phyloP scores from a whole-genome alignment of 1,140 invertebrate genomes.

The honey bee (Apis mellifera) region DNA sequence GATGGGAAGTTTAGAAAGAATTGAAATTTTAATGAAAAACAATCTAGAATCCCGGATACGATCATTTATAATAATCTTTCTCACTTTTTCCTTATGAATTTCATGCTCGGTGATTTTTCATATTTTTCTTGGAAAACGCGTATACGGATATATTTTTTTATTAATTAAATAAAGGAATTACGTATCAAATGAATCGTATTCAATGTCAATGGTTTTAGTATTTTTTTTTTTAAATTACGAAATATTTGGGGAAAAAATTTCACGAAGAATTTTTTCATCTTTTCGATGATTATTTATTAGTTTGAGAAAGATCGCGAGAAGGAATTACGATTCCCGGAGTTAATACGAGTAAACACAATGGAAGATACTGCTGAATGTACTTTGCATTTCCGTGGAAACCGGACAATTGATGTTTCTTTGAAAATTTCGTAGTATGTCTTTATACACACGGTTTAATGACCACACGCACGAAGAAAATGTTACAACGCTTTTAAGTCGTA shows the following conservation, averaged over 20 bases:
- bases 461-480: background rate
- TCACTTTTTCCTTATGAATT: background rate
- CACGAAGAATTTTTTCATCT: background rate
- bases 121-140: no score
- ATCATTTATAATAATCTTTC: background rate
- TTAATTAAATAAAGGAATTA: no score
- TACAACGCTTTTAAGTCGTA: no score
- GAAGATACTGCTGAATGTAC: background rate
- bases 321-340: slow-evolving; percentile 20
- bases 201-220: no score
- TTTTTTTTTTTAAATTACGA: background rate
- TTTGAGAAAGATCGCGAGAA: background rate
- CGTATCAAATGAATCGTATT: no score
- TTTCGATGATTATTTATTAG: background rate
- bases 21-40: background rate
- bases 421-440: slow-evolving; percentile 25
- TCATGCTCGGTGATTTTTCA: background rate
- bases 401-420: slow-evolving; percentile 24
- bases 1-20: no score
- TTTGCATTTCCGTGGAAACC: slow-evolving; percentile 25
- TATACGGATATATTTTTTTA: no score
- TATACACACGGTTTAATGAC: background rate
- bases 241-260: background rate
- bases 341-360: slow-evolving; percentile 24
- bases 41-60: background rate